These are phyloP conservation scores for Chromobotia macracanthus DNA, from an alignment of 2,797 vertebrate species.

Conservation along the genomic window DNA sequence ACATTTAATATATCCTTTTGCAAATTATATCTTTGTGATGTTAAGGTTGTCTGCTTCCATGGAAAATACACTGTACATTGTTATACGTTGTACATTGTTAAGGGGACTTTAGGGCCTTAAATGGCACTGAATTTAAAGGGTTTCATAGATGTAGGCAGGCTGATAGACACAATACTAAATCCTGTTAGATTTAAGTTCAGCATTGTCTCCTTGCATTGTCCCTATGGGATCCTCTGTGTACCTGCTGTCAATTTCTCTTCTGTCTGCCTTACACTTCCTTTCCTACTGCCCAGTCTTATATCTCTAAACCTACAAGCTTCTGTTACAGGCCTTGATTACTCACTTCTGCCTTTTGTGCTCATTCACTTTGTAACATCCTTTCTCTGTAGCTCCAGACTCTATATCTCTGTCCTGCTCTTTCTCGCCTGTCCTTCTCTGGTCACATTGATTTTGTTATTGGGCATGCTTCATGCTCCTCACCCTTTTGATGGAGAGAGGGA, in stretches of 20 bases:
- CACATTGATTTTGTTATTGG: constrained; percentile 75
- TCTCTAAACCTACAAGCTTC: constrained; percentile 56
- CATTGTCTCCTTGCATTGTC: constrained; percentile 50
- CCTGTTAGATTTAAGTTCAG: constrained; percentile 68
- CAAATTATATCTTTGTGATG: neutral
- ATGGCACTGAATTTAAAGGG: constrained; percentile 47
- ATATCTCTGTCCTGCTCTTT: constrained; percentile 52
- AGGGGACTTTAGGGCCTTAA: constrained; percentile 63
- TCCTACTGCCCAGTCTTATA: constrained; percentile 57
- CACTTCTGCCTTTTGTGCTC: constrained; percentile 51
- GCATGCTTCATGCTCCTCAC: constrained; percentile 67
- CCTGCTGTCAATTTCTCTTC: constrained; percentile 63
- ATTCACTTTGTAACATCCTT: constrained; percentile 49
- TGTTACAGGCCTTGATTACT: constrained; percentile 51
- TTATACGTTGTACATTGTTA: constrained; percentile 56
- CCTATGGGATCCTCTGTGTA: constrained; percentile 42
- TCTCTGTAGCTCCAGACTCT: constrained; percentile 46
- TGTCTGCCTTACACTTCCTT: constrained; percentile 47
- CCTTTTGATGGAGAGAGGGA: constrained; percentile 74
- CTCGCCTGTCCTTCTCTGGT: constrained; percentile 69
- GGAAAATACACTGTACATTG: neutral
- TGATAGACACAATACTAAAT: constrained; percentile 70
- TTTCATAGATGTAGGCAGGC: constrained; percentile 53
- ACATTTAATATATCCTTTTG: neutral
- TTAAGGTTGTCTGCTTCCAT: neutral